Percentiles rank a stretch among this genome's conserved stretches.
Evolutionary conservation across 2,797 vertebrate species (phyloP).

Genomic region (Darevskia nairensis): DNA sequence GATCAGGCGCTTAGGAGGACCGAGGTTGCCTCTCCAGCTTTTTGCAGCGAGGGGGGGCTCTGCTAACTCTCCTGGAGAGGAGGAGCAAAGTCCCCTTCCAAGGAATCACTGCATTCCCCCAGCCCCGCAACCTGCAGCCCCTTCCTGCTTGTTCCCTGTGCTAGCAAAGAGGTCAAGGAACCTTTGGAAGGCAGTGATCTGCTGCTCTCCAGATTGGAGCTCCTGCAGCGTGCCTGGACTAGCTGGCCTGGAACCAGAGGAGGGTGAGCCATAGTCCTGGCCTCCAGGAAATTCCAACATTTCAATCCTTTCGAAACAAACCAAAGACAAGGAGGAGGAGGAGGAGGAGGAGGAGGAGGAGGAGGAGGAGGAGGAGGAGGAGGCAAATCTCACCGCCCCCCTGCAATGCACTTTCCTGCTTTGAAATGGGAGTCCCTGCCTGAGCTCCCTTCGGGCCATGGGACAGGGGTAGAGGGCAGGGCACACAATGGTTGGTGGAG

Average conservation of each 20-base stretch:
- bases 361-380: neutral
- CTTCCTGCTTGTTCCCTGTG: neutral
- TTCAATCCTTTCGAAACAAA: neutral
- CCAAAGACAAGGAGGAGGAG: neutral
- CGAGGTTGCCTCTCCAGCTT: neutral
- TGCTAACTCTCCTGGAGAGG: neutral
- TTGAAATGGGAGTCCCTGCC: neutral
- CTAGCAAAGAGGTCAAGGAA: neutral
- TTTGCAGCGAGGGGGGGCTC: neutral
- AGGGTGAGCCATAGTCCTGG: neutral
- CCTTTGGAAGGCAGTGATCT: too few relatives aligned
- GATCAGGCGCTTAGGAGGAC: neutral
- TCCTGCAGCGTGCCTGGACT: neutral
- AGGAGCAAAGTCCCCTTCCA: neutral
- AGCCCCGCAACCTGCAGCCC: neutral
- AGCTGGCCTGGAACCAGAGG: neutral
- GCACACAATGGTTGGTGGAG: too few relatives aligned
- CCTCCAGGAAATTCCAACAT: conserved; percentile 16
- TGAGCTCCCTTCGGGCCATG: neutral
- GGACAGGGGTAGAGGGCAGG: neutral
- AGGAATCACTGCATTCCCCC: neutral
- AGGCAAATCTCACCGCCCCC: neutral
- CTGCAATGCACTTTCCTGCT: neutral
- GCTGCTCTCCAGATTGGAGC: neutral
- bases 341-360: too few relatives aligned